phyloP scores from a whole-genome alignment of 2,113 vertebrate genomes.

The Argyrosomus japonicus region DNA sequence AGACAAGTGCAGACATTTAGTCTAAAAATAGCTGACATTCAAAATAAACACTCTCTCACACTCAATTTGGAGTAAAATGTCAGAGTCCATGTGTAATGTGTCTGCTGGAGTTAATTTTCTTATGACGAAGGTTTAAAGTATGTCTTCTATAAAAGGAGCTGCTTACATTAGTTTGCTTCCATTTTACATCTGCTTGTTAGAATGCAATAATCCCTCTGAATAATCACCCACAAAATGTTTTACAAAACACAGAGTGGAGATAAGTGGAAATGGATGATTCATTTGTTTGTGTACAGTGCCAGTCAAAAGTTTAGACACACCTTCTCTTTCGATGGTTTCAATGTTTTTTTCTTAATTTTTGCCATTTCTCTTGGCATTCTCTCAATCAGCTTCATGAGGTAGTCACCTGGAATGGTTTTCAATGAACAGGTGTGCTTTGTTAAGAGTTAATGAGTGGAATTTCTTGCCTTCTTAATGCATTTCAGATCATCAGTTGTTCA shows the following conservation, averaged over 20 bases:
- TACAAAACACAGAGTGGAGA: neutral
- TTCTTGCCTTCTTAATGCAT: too few species aligned
- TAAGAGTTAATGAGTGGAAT: too few species aligned
- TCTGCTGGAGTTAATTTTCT: slow-evolving; percentile 37
- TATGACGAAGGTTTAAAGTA: slow-evolving; percentile 65
- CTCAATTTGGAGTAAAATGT: slow-evolving; percentile 23
- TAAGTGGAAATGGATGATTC: neutral
- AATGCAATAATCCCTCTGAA: neutral
- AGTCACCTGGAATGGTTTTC: too few species aligned
- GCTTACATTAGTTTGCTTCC: slow-evolving; percentile 21
- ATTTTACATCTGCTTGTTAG: slow-evolving; percentile 3
- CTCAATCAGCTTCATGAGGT: too few species aligned
- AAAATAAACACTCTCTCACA: slow-evolving; percentile 44
- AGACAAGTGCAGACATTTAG: slow-evolving; percentile 37
- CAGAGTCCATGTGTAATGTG: slow-evolving; percentile 19
- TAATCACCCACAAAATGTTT: neutral
- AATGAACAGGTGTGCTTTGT: too few species aligned
- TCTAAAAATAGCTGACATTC: slow-evolving; percentile 61
- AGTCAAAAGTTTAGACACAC: too few species aligned
- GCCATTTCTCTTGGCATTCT: too few species aligned
- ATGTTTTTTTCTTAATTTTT: too few species aligned
- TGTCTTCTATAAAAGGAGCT: slow-evolving; percentile 65
- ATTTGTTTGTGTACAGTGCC: neutral
- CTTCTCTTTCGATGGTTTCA: too few species aligned
- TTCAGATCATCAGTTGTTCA: too few species aligned